Conservation (phyloP, 2,797 vertebrate genomes). For the Poeciliopsis turneri region DNA sequence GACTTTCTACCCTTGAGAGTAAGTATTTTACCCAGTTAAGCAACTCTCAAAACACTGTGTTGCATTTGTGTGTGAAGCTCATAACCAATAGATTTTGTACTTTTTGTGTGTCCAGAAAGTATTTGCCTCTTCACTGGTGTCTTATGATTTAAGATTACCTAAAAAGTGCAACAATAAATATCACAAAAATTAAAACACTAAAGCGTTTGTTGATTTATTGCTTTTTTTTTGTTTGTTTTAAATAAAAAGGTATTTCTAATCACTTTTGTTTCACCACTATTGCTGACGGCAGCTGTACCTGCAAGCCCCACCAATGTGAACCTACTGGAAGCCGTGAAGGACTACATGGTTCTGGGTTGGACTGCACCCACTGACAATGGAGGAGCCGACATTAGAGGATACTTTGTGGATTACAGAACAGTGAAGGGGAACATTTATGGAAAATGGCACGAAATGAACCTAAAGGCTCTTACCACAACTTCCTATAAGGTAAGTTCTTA, state of each 20-base stretch:
- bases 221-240: no score
- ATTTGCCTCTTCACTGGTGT: not conserved
- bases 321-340: constrained; percentile 87
- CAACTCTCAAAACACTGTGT: constrained; percentile 19
- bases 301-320: constrained; percentile 84
- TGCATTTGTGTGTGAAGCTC: constrained; percentile 44
- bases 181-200: constrained; percentile 1
- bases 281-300: constrained; percentile 81
- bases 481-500: constrained; percentile 87
- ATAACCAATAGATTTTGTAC: constrained; percentile 4
- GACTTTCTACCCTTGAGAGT: constrained; percentile 47
- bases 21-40: constrained; percentile 59
- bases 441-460: constrained; percentile 92
- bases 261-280: not conserved
- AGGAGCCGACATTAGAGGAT: constrained; percentile 91
- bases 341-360: constrained; percentile 93
- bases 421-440: constrained; percentile 83
- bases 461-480: constrained; percentile 84
- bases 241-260: not conserved
- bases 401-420: constrained; percentile 93
- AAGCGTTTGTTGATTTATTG: not conserved
- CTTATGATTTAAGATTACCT: not conserved
- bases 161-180: constrained; percentile 16
- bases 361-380: constrained; percentile 83
- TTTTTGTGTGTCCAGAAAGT: not conserved